phyloP scores from a whole-genome alignment of 2,797 vertebrate species.

The Melanotaenia parkinsoni region DNA sequence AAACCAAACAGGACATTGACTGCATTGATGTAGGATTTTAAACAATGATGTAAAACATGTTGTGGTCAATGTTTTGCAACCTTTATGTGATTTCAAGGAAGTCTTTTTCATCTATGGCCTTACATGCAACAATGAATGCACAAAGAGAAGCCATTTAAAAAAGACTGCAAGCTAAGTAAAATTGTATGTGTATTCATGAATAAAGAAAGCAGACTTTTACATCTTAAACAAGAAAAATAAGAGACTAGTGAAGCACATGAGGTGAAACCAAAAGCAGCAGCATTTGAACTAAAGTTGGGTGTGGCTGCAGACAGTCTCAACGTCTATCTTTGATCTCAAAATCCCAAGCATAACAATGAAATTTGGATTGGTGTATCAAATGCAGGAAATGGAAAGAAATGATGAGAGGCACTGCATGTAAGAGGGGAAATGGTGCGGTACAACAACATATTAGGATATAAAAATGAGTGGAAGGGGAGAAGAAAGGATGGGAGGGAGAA shows the following conservation, averaged over 20 bases:
- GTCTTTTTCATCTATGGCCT: conserved; percentile 11
- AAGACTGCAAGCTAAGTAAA: conserved; percentile 12
- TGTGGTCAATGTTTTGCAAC: background rate
- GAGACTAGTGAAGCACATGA: conserved; percentile 11
- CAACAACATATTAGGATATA: background rate
- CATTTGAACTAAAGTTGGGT: conserved; percentile 6
- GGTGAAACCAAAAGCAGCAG: conserved; percentile 33
- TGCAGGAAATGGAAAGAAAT: conserved; percentile 31
- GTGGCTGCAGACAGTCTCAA: conserved; percentile 23
- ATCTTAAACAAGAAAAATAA: conserved; percentile 23
- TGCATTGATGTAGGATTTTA: background rate
- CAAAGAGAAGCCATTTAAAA: conserved; percentile 32
- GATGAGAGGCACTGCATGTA: conserved; percentile 1
- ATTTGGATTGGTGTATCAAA: conserved; percentile 23
- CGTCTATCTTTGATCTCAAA: conserved; percentile 24
- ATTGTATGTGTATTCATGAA: conserved; percentile 31
- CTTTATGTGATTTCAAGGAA: conserved; percentile 11
- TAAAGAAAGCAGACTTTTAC: background rate
- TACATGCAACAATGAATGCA: conserved; percentile 1
- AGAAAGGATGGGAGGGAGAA: conserved; percentile 12
- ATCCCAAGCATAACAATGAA: conserved; percentile 20
- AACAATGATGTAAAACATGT: background rate
- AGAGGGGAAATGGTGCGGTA: background rate
- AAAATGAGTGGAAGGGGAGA: conserved; percentile 18
- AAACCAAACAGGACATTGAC: background rate